These are phyloP conservation scores for Siderastrea siderea DNA, from an alignment of 92 coral and sea anemone species.

Conservation along the genomic window DNA sequence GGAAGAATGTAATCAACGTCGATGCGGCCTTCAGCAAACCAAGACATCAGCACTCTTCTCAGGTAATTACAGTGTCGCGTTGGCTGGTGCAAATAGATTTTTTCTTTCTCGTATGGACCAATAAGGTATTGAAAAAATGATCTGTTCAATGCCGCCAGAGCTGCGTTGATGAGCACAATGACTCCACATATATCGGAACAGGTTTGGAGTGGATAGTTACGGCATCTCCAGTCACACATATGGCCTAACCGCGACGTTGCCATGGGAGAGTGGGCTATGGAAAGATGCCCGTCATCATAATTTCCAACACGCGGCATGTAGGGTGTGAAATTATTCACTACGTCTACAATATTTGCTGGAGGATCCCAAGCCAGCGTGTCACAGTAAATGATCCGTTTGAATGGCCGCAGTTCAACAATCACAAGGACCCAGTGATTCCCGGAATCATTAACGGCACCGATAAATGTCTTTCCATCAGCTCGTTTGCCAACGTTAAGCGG, in stretches of 20 bases:
- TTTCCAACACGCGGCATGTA: conserved; percentile 44
- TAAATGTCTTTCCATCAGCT: conserved; percentile 19
- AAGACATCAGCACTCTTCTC: conserved; percentile 33
- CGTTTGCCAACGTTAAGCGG: conserved; percentile 32
- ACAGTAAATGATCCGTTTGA: conserved; percentile 42
- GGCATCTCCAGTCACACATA: conserved; percentile 53
- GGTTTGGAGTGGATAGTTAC: conserved; percentile 47
- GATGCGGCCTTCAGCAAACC: conserved; percentile 47
- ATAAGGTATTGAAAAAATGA: conserved; percentile 28
- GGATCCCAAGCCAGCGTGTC: conserved; percentile 49
- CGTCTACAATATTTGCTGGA: conserved; percentile 22
- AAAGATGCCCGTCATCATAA: conserved; percentile 24
- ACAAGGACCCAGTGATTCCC: conserved; percentile 60
- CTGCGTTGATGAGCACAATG: conserved; percentile 22
- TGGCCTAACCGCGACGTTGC: conserved; percentile 29
- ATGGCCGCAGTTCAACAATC: conserved; percentile 57
- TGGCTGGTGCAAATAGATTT: conserved; percentile 47
- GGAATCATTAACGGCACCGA: conserved; percentile 7
- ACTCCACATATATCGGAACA: conserved; percentile 55
- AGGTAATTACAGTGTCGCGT: conserved; percentile 36
- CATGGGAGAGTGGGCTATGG: conserved; percentile 43
- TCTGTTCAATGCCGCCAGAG: conserved; percentile 45
- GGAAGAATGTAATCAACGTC: conserved; percentile 28
- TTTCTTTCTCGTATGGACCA: conserved; percentile 30
- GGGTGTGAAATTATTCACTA: conserved; percentile 24